Evolutionary conservation across 2,113 vertebrate species (phyloP), one percentile per base, ranked within the genome.

Genomic region (Lycaon pictus): DNA sequence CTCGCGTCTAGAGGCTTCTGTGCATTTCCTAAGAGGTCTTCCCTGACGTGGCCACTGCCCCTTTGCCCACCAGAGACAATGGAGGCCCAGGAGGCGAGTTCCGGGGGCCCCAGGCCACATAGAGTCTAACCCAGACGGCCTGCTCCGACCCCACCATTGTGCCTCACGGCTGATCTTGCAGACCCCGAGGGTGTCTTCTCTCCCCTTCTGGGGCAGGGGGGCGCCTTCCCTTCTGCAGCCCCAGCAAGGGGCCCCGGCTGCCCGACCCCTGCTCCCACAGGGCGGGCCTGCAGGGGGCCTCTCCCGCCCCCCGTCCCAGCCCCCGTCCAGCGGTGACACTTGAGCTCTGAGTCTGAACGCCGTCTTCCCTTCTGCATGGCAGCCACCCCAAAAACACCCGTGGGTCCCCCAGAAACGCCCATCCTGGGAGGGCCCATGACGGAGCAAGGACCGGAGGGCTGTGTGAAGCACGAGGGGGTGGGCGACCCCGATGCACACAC

Each of bases 261-360:
- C 29, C 27, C 29, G 2, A n/a, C 56, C 4, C 29, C 35, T 8
- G 29, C 37, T 77, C 72, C 72, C 6, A 9, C 27, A 32, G 13
- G n/a, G 27, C 4, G 3, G 17, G 19, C 13, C 17, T 12, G 1
- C 7, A 0, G 43, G 60, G 29, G 29, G n/a, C 19, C 19, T 11
- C 43, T 13, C 56, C 35, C 2, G 11, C 35, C 27, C 55, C 1
- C 87, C 7, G 8, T n/a, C 12, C 71, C 3, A 51, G 37, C 37
- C 11, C 20, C 16, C 0, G 22, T 3, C 58, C n/a, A 11, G 74
- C 32, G 27, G 17, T 27, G 60, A 11, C 20, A 20, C 88, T 32
- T 7, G 25, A 7, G 12, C 12, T 51, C 25, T 4, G 4, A 32
- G 55, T 43, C 53, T 43, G 29, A 62, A 43, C 3, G 10, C 62